A percentile compares a stretch with the other conserved stretches of the same genome.
Evolutionary conservation across 1,140 invertebrate genomes (phyloP).

Genomic region (Riptortus pedestris): DNA sequence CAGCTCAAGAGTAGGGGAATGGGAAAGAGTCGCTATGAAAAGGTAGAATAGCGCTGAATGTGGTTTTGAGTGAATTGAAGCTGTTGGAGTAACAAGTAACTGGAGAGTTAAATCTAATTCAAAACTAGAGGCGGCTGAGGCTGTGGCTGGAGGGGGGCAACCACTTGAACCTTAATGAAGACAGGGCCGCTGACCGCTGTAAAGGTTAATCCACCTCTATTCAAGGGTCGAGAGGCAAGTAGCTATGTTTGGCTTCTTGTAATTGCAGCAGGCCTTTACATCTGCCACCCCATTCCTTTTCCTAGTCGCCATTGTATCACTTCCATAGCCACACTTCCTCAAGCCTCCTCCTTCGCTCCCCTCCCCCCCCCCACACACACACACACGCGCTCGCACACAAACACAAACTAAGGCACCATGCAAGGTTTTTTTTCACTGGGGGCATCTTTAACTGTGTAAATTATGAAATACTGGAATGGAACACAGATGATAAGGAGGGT

Average conservation of each 20-base stretch:
- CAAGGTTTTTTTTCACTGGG: no score
- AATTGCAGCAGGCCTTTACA: background rate
- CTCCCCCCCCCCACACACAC: no score
- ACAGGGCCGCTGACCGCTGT: background rate
- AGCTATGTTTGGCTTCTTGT: background rate
- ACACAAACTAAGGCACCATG: no score
- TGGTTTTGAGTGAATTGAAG: background rate
- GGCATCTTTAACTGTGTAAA: no score
- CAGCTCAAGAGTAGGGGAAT: background rate
- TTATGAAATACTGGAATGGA: no score
- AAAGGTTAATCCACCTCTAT: background rate
- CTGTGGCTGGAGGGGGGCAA: background rate
- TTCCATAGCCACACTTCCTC: no score
- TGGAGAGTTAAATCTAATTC: background rate
- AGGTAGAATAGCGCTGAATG: background rate
- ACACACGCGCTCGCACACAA: no score
- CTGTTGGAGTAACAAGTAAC: background rate
- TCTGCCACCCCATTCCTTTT: background rate
- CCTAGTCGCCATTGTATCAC: background rate
- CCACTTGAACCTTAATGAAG: background rate
- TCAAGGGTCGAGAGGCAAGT: background rate
- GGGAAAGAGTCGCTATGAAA: background rate
- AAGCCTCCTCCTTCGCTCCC: no score
- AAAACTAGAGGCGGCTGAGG: background rate
- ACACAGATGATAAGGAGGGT: no score